Percentiles rank a stretch among this genome's conserved stretches.
phyloP scores from a whole-genome alignment of 2,888 invertebrate genomes.

The Acleris sparsana region DNA sequence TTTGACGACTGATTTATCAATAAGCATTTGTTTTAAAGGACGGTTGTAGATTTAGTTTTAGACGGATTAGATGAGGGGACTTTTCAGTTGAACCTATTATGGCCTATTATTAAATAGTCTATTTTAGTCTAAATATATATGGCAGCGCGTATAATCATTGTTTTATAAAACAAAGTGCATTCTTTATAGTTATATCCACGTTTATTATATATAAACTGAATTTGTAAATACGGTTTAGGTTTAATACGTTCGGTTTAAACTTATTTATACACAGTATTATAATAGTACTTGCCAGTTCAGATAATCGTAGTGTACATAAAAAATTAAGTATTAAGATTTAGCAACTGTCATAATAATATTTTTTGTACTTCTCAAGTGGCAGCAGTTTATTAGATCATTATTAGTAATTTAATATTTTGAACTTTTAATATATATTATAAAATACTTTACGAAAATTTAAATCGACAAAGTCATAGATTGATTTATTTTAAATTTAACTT shows the following conservation, averaged over 20 bases:
- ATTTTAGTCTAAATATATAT: conserved; percentile 32
- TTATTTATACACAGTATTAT: conserved; percentile 80
- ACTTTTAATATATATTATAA: conserved; percentile 37
- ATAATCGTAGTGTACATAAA: conserved; percentile 61
- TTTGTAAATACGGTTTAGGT: conserved; percentile 52
- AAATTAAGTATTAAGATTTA: conserved; percentile 42
- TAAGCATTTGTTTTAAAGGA: conserved; percentile 44
- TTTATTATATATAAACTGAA: conserved; percentile 32
- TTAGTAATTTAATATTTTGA: conserved; percentile 42
- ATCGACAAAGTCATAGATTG: conserved; percentile 58
- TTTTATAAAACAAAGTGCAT: conserved; percentile 33
- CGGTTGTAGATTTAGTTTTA: conserved; percentile 34
- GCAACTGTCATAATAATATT: conserved; percentile 57
- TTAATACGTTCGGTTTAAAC: conserved; percentile 54
- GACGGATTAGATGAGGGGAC: conserved; percentile 20
- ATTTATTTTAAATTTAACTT: conserved; percentile 49
- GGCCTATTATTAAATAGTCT: conserved; percentile 35
- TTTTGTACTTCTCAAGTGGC: conserved; percentile 45
- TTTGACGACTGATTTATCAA: conserved; percentile 46
- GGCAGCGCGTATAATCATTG: conserved; percentile 31
- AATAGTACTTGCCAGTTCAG: conserved; percentile 76
- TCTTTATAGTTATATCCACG: conserved; percentile 31
- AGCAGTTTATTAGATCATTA: conserved; percentile 44
- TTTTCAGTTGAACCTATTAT: conserved; percentile 12
- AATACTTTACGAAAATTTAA: conserved; percentile 44